These are phyloP conservation scores for Nasalis larvatus DNA, from an alignment of 2,113 vertebrate genomes.

Conservation along the genomic window DNA sequence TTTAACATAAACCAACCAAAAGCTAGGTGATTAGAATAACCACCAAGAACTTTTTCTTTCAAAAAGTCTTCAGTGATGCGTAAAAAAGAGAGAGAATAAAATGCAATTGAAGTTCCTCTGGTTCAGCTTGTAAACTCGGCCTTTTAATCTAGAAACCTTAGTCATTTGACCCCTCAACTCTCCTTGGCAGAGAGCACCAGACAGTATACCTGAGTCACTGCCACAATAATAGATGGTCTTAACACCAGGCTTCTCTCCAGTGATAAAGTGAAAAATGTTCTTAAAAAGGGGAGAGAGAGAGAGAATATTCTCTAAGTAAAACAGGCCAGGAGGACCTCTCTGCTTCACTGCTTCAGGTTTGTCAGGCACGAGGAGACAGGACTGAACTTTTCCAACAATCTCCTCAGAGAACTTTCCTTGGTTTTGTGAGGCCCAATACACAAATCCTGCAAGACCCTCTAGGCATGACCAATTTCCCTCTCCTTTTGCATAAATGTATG, in stretches of 20 bases:
- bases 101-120: neutral
- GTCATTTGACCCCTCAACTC: slow-evolving; percentile 59
- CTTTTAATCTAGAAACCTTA: slow-evolving; percentile 74
- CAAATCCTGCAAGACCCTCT: neutral
- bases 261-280: neutral
- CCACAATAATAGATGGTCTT: neutral
- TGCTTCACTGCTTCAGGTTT: neutral
- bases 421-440: neutral
- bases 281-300: neutral
- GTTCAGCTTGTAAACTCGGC: slow-evolving; percentile 51
- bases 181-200: slow-evolving; percentile 33
- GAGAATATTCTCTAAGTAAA: neutral
- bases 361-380: neutral
- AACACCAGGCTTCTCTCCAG: slow-evolving; percentile 22
- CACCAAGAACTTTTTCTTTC: slow-evolving; percentile 8
- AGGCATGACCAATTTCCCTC: neutral
- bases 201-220: slow-evolving; percentile 28
- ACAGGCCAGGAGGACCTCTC: neutral
- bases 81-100: slow-evolving; percentile 38
- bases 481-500: neutral
- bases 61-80: slow-evolving; percentile 66
- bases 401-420: neutral
- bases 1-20: slow-evolving; percentile 51
- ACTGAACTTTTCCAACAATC: neutral
- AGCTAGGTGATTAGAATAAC: slow-evolving; percentile 1